Base-by-base conservation (phyloP, 2,113 vertebrate species). In the Gopherus flavomarginatus region DNA sequence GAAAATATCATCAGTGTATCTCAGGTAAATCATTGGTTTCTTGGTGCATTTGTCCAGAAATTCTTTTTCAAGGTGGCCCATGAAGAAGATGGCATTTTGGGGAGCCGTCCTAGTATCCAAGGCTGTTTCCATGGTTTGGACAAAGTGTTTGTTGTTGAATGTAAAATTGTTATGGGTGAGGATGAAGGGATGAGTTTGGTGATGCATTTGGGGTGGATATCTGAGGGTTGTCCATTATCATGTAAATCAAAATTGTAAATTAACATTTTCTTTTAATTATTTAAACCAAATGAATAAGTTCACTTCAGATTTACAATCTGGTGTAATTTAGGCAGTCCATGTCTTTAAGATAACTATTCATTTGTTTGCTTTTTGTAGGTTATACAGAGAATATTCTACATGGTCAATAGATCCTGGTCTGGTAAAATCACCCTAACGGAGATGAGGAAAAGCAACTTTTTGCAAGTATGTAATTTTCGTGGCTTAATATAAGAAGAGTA, bases 401-500 rank as follows among this genome's bases (percentile, higher is more conserved):
- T 99, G 69, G 99, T 99, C 89, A 99, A 99, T 98, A 99, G 99
- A 81, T 99, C 99, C 52, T 99, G 99, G 99, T 99, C 99, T n/a
- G 99, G 99, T 88, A 99, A 99, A 95, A 99, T 99, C 96, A 99
- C 99, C 94, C 99, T 99, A 62, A 99, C 98, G 86, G 99, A 99
- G 97, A 98, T 99, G 97, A 99, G 99, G 96, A 98, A 99, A 97
- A 99, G 99, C 98, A 99, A 99, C 98, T 99, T 99, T 98, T 98
- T 99, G 78, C 99, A 99, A 97, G 99, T 99, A 98, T 19, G 97
- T 87, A 80, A 92, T 29, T 94, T 89, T 85, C n/a, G 96, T 79
- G 26, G 75, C 88, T 91, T 94, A 79, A 81, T 49, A 52, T 88
- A 54, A 80, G 27, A 77, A 83, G 47, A 82, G 12, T 3, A 7